Percentiles rank a stretch among this genome's conserved stretches.
Evolutionary conservation across 2,113 vertebrate genomes (phyloP).

Genomic region (Perccottus glenii): DNA sequence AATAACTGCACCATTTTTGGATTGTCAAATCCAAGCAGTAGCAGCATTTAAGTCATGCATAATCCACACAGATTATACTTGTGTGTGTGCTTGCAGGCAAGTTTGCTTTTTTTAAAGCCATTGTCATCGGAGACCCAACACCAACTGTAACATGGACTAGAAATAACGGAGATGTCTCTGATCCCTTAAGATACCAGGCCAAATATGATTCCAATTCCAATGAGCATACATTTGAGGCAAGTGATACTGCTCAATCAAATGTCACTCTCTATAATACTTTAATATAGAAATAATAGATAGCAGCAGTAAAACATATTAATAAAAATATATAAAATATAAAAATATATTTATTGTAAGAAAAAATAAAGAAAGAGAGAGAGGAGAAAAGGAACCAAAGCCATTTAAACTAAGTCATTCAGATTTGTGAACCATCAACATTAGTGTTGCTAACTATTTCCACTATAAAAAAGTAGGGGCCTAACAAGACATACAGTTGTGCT

Average conservation of each 20-base stretch:
- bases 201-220: slow-evolving; percentile 64
- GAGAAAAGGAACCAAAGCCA: not conserved
- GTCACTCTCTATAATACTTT: slow-evolving; percentile 1
- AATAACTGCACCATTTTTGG: no score
- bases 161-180: slow-evolving; percentile 73
- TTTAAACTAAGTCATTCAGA: slow-evolving; percentile 22
- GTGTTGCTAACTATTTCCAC: slow-evolving; percentile 1
- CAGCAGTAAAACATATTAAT: not conserved
- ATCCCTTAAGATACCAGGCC: slow-evolving; percentile 78
- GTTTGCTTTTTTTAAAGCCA: slow-evolving; percentile 84
- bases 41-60: not conserved
- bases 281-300: slow-evolving; percentile 18
- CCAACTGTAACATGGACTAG: slow-evolving; percentile 81
- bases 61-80: not conserved
- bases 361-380: no score
- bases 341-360: no score
- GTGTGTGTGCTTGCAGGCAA: slow-evolving; percentile 77
- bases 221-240: slow-evolving; percentile 84
- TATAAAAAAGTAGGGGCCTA: no score
- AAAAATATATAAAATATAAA: not conserved
- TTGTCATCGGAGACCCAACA: slow-evolving; percentile 82
- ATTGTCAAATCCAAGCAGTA: not conserved
- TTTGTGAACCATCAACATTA: not conserved
- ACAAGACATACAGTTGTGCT: no score
- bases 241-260: slow-evolving; percentile 38